Conservation (phyloP, 1,140 invertebrate genomes). For the Contarinia nasturtii region DNA sequence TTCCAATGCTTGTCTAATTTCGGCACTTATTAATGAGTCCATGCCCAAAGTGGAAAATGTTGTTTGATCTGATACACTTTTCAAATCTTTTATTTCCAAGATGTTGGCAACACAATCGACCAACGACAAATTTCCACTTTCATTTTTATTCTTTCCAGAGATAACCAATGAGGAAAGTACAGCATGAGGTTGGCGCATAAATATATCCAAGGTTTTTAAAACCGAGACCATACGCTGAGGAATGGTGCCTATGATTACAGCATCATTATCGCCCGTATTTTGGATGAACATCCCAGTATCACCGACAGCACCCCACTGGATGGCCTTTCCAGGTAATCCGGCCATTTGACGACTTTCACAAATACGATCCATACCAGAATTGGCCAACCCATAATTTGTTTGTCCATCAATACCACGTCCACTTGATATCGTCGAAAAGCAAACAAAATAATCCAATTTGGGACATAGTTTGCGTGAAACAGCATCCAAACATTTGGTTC, state of each 20-base stretch:
- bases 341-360: constrained; percentile 62
- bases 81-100: constrained; percentile 62
- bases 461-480: constrained; percentile 53
- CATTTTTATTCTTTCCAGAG: constrained; percentile 45
- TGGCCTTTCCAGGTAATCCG: constrained; percentile 65
- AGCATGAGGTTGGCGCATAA: constrained; percentile 71
- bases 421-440: constrained; percentile 86
- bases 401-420: constrained; percentile 90
- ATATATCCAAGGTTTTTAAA: constrained; percentile 63
- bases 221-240: constrained; percentile 85
- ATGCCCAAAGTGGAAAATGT: constrained; percentile 84
- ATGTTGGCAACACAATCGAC: constrained; percentile 65
- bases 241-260: constrained; percentile 75
- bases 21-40: constrained; percentile 95
- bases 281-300: constrained; percentile 87
- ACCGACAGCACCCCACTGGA: constrained; percentile 96
- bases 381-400: constrained; percentile 87
- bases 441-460: constrained; percentile 74
- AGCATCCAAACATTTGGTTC: constrained; percentile 56
- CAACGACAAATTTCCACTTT: constrained; percentile 33
- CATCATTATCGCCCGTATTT: constrained; percentile 72
- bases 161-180: constrained; percentile 70
- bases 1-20: constrained; percentile 92
- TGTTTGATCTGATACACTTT: constrained; percentile 46
- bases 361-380: constrained; percentile 79